These are phyloP conservation scores for Nemoura dubitans DNA, from an alignment of 2,888 invertebrate genomes.

Conservation along the genomic window DNA sequence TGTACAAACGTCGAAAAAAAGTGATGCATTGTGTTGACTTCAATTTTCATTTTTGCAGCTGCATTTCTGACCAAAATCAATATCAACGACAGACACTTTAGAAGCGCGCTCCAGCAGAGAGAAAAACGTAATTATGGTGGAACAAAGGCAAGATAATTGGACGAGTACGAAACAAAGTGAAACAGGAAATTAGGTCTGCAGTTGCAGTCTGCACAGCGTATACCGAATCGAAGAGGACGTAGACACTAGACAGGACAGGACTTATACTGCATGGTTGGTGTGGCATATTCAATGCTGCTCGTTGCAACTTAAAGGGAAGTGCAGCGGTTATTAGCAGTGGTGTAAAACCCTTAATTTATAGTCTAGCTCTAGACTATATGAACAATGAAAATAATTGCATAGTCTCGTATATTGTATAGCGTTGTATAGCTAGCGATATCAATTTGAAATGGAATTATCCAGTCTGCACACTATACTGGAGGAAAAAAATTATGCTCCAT, in stretches of 20 bases:
- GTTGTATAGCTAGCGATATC: neutral
- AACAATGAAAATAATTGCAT: constrained; percentile 1
- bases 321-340: neutral
- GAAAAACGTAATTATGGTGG: neutral
- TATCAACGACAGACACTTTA: neutral
- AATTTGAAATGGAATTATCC: neutral
- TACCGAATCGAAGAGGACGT: too few relatives aligned
- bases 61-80: constrained; percentile 7
- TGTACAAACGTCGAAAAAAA: neutral
- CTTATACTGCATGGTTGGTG: neutral
- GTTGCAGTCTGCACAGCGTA: neutral
- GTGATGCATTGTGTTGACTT: neutral
- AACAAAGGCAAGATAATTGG: constrained; percentile 12
- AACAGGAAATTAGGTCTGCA: constrained; percentile 26
- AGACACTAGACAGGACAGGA: too few relatives aligned
- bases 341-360: neutral
- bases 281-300: neutral
- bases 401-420: neutral
- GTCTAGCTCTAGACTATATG: neutral
- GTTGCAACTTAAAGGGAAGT: neutral
- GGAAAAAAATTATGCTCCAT: neutral
- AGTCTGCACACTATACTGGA: neutral
- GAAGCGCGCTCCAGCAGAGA: neutral
- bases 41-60: neutral
- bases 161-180: constrained; percentile 16